phyloP scores from a whole-genome alignment of 1,140 invertebrate genomes.

The Drosophila azteca region DNA sequence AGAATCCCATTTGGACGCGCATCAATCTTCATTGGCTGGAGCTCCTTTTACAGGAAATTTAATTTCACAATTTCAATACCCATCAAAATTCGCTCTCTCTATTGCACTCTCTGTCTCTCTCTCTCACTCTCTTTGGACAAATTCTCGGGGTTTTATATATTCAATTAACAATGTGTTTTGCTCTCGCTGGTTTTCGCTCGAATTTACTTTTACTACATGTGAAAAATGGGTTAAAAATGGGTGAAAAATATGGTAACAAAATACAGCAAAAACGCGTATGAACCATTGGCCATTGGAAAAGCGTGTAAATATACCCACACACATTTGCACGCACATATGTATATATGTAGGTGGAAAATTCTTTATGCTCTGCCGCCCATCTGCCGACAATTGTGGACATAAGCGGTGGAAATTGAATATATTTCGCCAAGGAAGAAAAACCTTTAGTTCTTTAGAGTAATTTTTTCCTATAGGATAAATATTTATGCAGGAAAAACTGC shows the following conservation, averaged over 20 bases:
- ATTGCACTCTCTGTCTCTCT: not conserved
- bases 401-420: conserved; percentile 15
- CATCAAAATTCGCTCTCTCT: not conserved
- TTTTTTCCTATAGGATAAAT: conserved; percentile 14
- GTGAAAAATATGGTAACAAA: conserved; percentile 33
- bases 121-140: conserved; percentile 8
- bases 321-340: too few species aligned
- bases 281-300: not conserved
- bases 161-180: conserved; percentile 33
- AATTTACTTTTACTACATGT: conserved; percentile 32
- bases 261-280: conserved; percentile 11
- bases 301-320: conserved; percentile 32
- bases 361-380: conserved; percentile 16
- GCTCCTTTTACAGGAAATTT: too few species aligned
- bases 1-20: not conserved
- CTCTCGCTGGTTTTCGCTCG: not conserved
- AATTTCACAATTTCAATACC: too few species aligned
- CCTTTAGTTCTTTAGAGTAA: conserved; percentile 10
- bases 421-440: not conserved
- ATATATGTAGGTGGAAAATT: conserved; percentile 7
- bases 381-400: conserved; percentile 22
- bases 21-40: conserved; percentile 12
- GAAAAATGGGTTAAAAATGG: not conserved
- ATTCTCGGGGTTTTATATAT: conserved; percentile 34
- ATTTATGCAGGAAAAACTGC: too few species aligned